Evolutionary conservation across 2,888 invertebrate species (phyloP).

Genomic region (Melieria picta): DNA sequence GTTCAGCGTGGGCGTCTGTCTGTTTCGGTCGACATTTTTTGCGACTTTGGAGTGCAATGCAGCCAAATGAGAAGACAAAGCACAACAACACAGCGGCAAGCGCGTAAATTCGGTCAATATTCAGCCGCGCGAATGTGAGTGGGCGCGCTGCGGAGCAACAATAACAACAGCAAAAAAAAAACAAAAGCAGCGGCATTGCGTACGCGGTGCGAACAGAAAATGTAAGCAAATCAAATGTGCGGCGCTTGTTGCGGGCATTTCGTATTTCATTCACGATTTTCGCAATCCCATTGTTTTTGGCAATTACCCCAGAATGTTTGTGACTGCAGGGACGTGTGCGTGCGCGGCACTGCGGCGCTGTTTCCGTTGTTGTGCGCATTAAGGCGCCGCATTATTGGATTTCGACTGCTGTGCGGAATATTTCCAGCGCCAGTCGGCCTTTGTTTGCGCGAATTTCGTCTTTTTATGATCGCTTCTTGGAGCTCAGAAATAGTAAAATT

Average conservation of each 20-base stretch:
- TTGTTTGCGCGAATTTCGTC: too few species aligned
- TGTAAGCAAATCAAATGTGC: constrained; percentile 28
- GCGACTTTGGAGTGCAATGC: not conserved
- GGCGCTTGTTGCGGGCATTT: not conserved
- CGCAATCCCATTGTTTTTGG: not conserved
- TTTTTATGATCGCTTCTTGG: too few species aligned
- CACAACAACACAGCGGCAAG: not conserved
- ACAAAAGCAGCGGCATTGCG: not conserved
- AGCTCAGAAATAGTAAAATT: too few species aligned
- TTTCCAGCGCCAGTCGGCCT: too few species aligned
- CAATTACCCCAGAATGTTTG: not conserved
- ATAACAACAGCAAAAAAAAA: not conserved
- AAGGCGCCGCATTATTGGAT: too few species aligned
- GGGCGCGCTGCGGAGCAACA: not conserved
- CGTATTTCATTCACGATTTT: constrained; percentile 26
- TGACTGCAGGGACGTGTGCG: not conserved
- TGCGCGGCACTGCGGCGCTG: too few species aligned
- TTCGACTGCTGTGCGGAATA: too few species aligned
- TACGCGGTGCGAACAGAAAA: constrained; percentile 1
- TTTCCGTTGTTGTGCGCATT: too few species aligned
- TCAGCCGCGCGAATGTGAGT: not conserved
- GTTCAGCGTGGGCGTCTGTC: constrained; percentile 10
- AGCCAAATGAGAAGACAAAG: not conserved
- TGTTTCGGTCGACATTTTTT: not conserved
- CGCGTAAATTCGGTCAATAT: constrained; percentile 27